Percentiles rank a stretch among this genome's conserved stretches.
These are phyloP conservation scores for Lanius ludovicianus DNA, from an alignment of 2,113 vertebrate genomes.

Conservation along the genomic window DNA sequence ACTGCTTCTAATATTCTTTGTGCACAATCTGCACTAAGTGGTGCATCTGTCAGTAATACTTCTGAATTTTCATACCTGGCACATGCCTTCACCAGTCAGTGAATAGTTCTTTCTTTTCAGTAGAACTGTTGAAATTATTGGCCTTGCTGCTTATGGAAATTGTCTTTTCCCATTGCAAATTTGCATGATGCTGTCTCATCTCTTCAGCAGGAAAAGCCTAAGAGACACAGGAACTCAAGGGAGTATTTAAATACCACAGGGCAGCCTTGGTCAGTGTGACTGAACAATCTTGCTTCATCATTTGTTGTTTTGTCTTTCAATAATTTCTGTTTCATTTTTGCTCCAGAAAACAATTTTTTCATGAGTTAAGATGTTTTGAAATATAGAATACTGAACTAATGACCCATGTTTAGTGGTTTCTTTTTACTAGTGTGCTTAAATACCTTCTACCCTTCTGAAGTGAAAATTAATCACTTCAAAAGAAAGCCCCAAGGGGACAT, in stretches of 20 bases:
- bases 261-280: background rate
- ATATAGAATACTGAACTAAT: background rate
- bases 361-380: background rate
- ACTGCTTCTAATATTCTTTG: slow-evolving; percentile 53
- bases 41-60: background rate
- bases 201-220: background rate
- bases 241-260: background rate
- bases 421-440: background rate
- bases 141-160: background rate
- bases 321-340: background rate
- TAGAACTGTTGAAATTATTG: background rate
- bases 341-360: background rate
- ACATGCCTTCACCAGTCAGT: background rate
- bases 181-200: background rate
- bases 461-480: background rate
- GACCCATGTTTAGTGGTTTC: background rate
- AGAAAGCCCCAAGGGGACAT: background rate
- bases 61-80: background rate
- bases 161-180: background rate
- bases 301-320: background rate
- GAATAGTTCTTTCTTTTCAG: background rate
- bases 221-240: background rate
- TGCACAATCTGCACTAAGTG: background rate
- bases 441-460: background rate
- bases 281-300: background rate